These are phyloP conservation scores for Hemicentrotus pulcherrimus DNA, from an alignment of 35 echinoderm and acorn worm species.

Conservation along the genomic window DNA sequence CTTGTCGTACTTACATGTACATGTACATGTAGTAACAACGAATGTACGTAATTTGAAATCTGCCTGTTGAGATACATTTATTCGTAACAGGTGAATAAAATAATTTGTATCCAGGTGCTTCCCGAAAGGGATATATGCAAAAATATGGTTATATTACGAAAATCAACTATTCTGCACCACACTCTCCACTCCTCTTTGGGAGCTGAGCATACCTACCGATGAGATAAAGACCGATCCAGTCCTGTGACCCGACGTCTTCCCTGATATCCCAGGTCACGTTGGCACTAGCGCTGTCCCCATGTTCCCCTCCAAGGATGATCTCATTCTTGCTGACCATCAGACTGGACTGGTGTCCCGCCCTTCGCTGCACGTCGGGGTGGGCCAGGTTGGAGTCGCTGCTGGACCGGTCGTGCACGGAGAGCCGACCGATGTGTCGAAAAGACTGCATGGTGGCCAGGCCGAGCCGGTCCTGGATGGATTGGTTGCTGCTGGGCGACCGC, in stretches of 20 bases:
- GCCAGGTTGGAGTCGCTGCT: constrained; percentile 94
- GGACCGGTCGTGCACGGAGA: constrained; percentile 88
- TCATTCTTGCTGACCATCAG: constrained; percentile 88
- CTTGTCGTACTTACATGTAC: too few relatives aligned
- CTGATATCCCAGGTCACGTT: constrained; percentile 93
- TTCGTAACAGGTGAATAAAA: too few relatives aligned
- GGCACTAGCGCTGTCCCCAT: constrained; percentile 63
- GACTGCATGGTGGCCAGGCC: constrained; percentile 65
- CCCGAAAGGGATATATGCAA: too few relatives aligned
- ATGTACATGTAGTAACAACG: too few relatives aligned
- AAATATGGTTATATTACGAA: too few relatives aligned
- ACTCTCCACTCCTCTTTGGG: neutral
- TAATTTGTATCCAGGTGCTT: too few relatives aligned
- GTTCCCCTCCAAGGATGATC: constrained; percentile 63
- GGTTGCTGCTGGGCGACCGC: constrained; percentile 44
- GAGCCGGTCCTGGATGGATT: constrained; percentile 73
- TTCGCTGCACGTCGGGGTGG: constrained; percentile 69
- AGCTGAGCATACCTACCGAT: constrained; percentile 70
- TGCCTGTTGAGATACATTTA: too few relatives aligned
- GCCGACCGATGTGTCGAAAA: constrained; percentile 66
- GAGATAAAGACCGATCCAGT: constrained; percentile 94
- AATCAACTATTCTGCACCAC: too few relatives aligned
- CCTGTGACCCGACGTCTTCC: constrained; percentile 71
- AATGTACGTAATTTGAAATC: too few relatives aligned
- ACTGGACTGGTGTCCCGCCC: constrained; percentile 63